Conservation (phyloP, 2,113 vertebrate genomes). For the Blennius ocellaris region DNA sequence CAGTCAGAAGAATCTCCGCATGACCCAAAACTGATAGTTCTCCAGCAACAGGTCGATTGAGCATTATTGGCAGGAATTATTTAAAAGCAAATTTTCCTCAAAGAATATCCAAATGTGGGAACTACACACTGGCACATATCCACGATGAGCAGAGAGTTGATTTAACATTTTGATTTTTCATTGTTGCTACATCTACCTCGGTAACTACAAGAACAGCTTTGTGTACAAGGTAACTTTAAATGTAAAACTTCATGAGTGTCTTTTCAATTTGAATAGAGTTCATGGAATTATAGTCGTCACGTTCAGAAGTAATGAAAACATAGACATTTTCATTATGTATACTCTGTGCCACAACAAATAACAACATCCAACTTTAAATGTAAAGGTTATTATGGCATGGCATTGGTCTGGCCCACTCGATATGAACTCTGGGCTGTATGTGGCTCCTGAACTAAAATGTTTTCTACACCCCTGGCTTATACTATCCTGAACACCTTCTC, state of each 20-base stretch:
- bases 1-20: slow-evolving; percentile 39
- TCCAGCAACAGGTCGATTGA: too few species aligned
- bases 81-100: too few species aligned
- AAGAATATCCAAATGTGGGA: not conserved
- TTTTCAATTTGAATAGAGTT: slow-evolving; percentile 52
- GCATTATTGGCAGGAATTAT: too few species aligned
- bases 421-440: not conserved
- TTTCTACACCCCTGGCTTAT: not conserved
- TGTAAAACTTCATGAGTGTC: slow-evolving; percentile 33
- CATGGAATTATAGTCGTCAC: slow-evolving; percentile 35
- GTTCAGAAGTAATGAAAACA: too few species aligned
- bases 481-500: slow-evolving; percentile 33
- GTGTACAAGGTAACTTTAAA: slow-evolving; percentile 31
- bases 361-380: too few species aligned
- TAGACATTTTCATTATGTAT: too few species aligned
- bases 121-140: too few species aligned
- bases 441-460: too few species aligned
- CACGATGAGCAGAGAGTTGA: slow-evolving; percentile 17
- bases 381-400: too few species aligned
- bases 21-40: slow-evolving; percentile 41
- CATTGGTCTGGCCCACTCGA: too few species aligned
- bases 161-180: slow-evolving; percentile 33
- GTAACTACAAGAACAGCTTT: slow-evolving; percentile 34
- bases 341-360: too few species aligned
- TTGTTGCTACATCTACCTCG: slow-evolving; percentile 7